Base-by-base conservation (phyloP, 2,113 vertebrate species). In the Paramisgurnus dabryanus region DNA sequence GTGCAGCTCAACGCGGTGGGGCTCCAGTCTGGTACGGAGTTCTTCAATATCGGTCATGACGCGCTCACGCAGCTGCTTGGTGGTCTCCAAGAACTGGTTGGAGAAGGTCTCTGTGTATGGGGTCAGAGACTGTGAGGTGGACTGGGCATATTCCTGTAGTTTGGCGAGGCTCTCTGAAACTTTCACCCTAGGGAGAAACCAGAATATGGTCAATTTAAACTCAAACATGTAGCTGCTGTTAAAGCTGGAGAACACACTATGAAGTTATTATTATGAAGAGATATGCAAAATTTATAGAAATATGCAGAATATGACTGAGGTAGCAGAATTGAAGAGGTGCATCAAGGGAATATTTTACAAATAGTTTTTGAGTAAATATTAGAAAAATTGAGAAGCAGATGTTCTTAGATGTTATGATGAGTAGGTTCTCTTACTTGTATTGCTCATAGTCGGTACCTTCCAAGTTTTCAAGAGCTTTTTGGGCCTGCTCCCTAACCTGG, bases 41-140 rank as follows among this genome's bases (percentile, higher is more conserved):
- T 89, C 84, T 3, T 79, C 86, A 53, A 96, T 65, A 84, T 95
- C 95, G 43, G 89, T 87, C 87, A 91, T 91, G 39, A 95, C n/a
- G 18, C 78, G 69, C 60, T 83, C 61, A 0, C 75, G 81, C 13
- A 81, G 34, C 6, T 76, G 61, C 72, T 82, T 76, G 79, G 85
- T 87, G 80, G 91, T 87, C 61, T 92, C 86, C 0, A 27, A 63
- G 84, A 95, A 68, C 82, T 85, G 89, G 0, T 85, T 73, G 0
- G 88, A 87, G 76, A 95, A 76, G 70, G 92, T 34, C 0, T n/a
- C 70, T 49, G 89, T 81, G 0, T 94, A 92, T 63, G 93, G 93
- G 79, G 89, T 78, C 80, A 95, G 47, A 15, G 89, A 81, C 80
- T 67, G 75, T 79, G 91, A 89, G 53, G 93, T 77, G 22, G 91